Percentiles rank a stretch among this genome's conserved stretches.
These are phyloP conservation scores for Tretioscincus oriximinensis DNA, from an alignment of 2,113 vertebrate species.

Conservation along the genomic window DNA sequence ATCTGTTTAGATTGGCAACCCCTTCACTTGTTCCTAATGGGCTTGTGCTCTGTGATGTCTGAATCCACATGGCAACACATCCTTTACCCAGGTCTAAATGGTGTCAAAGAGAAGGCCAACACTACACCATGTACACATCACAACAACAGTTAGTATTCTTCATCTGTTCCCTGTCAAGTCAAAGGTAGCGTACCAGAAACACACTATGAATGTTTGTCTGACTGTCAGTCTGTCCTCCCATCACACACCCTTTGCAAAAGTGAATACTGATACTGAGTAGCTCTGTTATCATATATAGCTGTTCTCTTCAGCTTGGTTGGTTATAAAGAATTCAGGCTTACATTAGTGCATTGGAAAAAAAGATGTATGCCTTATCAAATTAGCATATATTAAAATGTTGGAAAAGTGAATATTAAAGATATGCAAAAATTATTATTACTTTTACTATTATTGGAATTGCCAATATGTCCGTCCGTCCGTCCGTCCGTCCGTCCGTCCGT, in stretches of 20 bases:
- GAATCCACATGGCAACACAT: background rate
- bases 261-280: background rate
- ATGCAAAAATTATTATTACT: background rate
- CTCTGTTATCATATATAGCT: background rate
- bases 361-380: background rate
- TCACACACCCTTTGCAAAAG: background rate
- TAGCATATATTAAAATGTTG: background rate
- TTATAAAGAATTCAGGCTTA: background rate
- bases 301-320: background rate
- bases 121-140: background rate
- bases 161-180: background rate
- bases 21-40: background rate
- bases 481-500: too few relatives aligned
- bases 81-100: background rate
- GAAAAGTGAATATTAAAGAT: background rate
- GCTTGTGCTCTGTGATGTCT: background rate
- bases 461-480: too few relatives aligned
- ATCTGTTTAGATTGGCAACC: background rate
- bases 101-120: background rate
- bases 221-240: too few relatives aligned
- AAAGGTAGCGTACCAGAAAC: background rate
- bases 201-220: background rate
- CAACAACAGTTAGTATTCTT: background rate
- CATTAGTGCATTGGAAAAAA: background rate
- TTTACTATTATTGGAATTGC: too few relatives aligned